phyloP scores from a whole-genome alignment of 2,888 invertebrate genomes.

The Lordiphosa andalusiaca region DNA sequence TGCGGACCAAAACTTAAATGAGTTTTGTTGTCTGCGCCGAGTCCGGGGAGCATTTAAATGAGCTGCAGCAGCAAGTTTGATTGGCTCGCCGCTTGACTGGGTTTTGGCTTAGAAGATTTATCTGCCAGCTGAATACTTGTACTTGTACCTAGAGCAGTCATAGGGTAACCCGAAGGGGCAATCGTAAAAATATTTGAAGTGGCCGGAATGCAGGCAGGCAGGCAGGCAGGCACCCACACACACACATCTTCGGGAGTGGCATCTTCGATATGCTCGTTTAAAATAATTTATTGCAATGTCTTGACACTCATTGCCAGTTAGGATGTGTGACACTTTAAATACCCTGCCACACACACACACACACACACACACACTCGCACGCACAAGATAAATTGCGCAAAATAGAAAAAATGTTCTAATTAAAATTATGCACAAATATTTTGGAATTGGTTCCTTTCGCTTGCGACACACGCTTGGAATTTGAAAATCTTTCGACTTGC shows the following conservation, averaged over 20 bases:
- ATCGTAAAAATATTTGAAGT: slow-evolving; percentile 58
- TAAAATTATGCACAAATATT: slow-evolving; percentile 77
- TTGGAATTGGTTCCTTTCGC: slow-evolving; percentile 50
- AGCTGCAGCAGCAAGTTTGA: slow-evolving; percentile 51
- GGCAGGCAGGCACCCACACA: slow-evolving; percentile 10
- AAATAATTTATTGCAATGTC: slow-evolving; percentile 78
- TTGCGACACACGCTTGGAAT: not conserved
- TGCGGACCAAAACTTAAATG: slow-evolving; percentile 60
- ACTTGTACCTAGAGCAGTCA: slow-evolving; percentile 22
- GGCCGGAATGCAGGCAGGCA: slow-evolving; percentile 10
- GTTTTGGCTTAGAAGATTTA: slow-evolving; percentile 47
- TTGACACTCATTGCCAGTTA: slow-evolving; percentile 74
- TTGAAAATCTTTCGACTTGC: not conserved
- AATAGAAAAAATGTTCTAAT: slow-evolving; percentile 74
- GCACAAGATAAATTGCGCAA: slow-evolving; percentile 71
- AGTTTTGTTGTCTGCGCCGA: slow-evolving; percentile 45
- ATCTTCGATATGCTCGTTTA: slow-evolving; percentile 77
- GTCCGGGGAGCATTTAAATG: slow-evolving; percentile 60
- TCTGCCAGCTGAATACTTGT: slow-evolving; percentile 36
- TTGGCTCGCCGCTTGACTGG: slow-evolving; percentile 50
- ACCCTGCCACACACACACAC: slow-evolving; percentile 11
- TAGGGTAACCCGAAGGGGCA: slow-evolving; percentile 42
- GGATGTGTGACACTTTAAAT: slow-evolving; percentile 50
- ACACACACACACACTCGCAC: slow-evolving; percentile 14
- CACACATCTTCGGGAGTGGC: slow-evolving; percentile 24